phyloP scores from a whole-genome alignment of 2,888 invertebrate species.

The Tetranychus piercei region DNA sequence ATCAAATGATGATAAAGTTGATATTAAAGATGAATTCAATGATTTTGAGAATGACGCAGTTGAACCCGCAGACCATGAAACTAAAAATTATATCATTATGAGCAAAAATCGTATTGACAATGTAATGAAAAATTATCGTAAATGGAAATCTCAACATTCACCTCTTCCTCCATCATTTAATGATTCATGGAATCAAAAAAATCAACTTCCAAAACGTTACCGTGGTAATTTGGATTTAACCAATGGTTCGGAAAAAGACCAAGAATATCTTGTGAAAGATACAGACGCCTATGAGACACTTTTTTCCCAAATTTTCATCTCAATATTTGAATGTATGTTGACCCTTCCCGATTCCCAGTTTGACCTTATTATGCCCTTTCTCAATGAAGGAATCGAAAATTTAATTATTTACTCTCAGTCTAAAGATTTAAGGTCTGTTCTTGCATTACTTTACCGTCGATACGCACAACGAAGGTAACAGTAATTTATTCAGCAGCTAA shows the following conservation, averaged over 20 bases:
- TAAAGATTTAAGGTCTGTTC: background rate
- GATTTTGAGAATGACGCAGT: background rate
- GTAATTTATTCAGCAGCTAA: too few species aligned
- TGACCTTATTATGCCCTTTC: background rate
- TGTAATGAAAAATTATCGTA: conserved; percentile 40
- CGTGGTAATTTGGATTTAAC: background rate
- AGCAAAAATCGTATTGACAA: conserved; percentile 36
- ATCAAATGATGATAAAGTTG: background rate
- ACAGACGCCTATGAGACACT: background rate
- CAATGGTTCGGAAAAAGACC: background rate
- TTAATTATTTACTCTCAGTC: background rate
- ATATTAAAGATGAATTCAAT: background rate
- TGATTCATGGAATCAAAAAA: conserved; percentile 8
- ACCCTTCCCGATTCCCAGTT: background rate
- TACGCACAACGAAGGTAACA: background rate
- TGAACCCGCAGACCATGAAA: background rate
- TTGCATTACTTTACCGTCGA: background rate
- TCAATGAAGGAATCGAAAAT: background rate
- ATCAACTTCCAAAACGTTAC: conserved; percentile 6
- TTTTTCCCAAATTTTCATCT: background rate
- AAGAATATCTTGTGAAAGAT: background rate
- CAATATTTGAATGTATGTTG: background rate
- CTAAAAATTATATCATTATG: conserved; percentile 34
- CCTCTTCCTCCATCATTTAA: conserved; percentile 12
- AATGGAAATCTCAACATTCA: conserved; percentile 36